A percentile compares a stretch with the other conserved stretches of the same genome.
These are phyloP conservation scores for Tachysurus vachellii DNA, from an alignment of 2,113 vertebrate species.

Conservation along the genomic window DNA sequence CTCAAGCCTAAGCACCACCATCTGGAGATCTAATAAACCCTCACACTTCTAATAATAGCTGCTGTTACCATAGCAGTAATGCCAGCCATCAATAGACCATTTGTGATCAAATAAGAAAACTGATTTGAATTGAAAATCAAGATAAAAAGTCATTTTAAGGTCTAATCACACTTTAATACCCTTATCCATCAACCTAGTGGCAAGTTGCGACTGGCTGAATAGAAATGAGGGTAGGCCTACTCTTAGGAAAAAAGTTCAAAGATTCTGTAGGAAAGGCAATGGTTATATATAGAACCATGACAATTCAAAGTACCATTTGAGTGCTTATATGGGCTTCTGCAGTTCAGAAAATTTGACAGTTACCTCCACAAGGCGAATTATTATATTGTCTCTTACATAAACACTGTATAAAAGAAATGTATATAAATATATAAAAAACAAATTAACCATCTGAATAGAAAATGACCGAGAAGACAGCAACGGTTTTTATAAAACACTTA, in stretches of 20 bases:
- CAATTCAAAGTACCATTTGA: neutral
- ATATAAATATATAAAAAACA: neutral
- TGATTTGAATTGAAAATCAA: slow-evolving; percentile 6
- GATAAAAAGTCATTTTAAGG: neutral
- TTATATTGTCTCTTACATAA: neutral
- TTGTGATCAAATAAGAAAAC: neutral
- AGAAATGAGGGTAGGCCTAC: neutral
- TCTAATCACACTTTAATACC: neutral
- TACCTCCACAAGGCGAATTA: neutral
- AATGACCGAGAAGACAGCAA: neutral
- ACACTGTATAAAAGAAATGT: neutral
- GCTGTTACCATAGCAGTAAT: neutral
- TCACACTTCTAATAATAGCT: neutral
- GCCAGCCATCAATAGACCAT: neutral
- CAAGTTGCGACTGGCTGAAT: neutral
- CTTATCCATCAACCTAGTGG: neutral
- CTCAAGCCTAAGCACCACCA: neutral
- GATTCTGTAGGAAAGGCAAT: neutral
- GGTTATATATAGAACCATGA: neutral
- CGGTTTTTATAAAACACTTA: no score
- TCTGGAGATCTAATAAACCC: neutral
- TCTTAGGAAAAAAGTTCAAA: neutral
- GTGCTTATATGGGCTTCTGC: neutral
- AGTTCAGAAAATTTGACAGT: neutral
- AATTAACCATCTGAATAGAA: neutral